phyloP scores from a whole-genome alignment of 2,797 vertebrate genomes.

The Rhodeus uyekii region DNA sequence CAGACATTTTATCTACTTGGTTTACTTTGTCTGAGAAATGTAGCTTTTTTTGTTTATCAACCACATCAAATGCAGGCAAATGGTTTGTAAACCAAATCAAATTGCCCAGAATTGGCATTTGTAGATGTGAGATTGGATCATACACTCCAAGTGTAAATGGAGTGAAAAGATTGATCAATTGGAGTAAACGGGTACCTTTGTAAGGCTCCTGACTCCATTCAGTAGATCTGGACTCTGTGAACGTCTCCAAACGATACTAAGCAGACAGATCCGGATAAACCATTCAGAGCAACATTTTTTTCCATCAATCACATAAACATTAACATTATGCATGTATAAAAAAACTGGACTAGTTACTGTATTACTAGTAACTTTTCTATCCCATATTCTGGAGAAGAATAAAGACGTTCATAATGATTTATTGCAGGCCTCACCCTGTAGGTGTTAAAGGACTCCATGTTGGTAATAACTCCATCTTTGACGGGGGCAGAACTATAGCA shows the following conservation, averaged over 20 bases:
- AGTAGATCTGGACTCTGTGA: constrained; percentile 68
- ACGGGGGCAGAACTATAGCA: constrained; percentile 70
- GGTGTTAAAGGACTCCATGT: constrained; percentile 69
- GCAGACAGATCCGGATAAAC: not conserved
- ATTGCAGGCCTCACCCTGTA: constrained; percentile 66
- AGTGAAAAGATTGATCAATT: not conserved
- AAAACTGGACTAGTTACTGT: too few species aligned
- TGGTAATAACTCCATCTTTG: constrained; percentile 64
- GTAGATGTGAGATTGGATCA: not conserved
- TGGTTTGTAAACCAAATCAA: too few species aligned
- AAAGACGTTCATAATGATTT: not conserved
- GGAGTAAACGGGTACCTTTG: constrained; percentile 51
- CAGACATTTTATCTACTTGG: too few species aligned
- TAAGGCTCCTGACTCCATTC: constrained; percentile 63
- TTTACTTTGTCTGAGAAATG: not conserved
- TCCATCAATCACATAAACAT: not conserved
- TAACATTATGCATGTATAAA: not conserved
- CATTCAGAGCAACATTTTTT: not conserved
- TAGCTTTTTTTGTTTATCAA: not conserved
- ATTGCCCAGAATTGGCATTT: not conserved
- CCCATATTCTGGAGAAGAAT: not conserved
- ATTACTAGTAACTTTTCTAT: too few species aligned
- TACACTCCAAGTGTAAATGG: not conserved
- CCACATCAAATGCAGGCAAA: not conserved
- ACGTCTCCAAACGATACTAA: constrained; percentile 79